Evolutionary conservation across 2,888 invertebrate species (phyloP).

Genomic region (Phyto melanocephala): DNA sequence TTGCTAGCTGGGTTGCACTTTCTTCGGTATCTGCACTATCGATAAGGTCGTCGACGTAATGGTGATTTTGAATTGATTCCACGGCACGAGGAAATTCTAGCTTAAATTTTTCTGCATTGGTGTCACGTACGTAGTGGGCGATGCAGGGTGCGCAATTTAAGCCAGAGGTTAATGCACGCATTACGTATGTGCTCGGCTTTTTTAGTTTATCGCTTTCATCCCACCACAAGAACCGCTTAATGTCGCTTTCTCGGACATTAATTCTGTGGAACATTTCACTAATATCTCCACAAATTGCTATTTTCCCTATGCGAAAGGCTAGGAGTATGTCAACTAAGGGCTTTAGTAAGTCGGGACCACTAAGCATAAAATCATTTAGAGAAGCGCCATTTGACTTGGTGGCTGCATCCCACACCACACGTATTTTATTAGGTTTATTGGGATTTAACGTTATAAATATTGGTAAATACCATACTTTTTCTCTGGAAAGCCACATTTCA

Average conservation of each 20-base stretch:
- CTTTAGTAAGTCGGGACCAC: constrained; percentile 48
- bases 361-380: constrained; percentile 67
- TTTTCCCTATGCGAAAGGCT: constrained; percentile 47
- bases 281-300: constrained; percentile 59
- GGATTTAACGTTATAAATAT: constrained; percentile 36
- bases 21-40: constrained; percentile 26
- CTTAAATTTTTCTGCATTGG: background rate
- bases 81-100: background rate
- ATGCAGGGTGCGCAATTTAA: background rate
- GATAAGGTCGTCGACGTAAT: constrained; percentile 20
- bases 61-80: constrained; percentile 1
- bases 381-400: constrained; percentile 65
- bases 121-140: constrained; percentile 3
- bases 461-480: background rate
- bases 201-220: constrained; percentile 37
- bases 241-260: constrained; percentile 52
- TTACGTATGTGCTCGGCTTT: constrained; percentile 45
- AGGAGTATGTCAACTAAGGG: constrained; percentile 64
- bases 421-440: no score
- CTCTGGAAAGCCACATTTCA: background rate
- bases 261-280: constrained; percentile 63
- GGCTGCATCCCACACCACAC: constrained; percentile 73
- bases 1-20: background rate
- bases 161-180: constrained; percentile 47
- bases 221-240: constrained; percentile 58